Base-by-base conservation (phyloP, 2,797 vertebrate species). In the Numenius phaeopus region DNA sequence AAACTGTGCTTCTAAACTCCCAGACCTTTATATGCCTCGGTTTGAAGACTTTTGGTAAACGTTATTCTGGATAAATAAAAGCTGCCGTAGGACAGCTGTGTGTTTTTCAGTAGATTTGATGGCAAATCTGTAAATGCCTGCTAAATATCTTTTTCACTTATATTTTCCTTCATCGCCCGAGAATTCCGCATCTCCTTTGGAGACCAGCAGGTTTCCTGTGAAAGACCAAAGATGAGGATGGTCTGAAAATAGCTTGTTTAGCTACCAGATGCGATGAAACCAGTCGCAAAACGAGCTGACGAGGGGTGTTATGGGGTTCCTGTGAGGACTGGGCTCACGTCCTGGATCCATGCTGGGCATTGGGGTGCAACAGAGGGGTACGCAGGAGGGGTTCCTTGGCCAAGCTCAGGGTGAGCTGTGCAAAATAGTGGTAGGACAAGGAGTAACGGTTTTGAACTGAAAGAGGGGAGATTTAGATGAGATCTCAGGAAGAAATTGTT, bases 61-160 rank as follows among this genome's bases (percentile, higher is more conserved):
- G 19, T 72, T 44, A 55, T 62, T 55, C 50, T 29, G 46, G 24
- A 22, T 77, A 83, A 87, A 75, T 40, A 72, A 90, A 95, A 79
- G 8, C 30, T 54, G 40, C n/a, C 46, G 18, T 37, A 40, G 37
- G 52, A 65, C 62, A 80, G 32, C 29, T n/a, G 32, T 20, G 46
- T 44, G 49, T 0, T 88, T 83, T 78, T 42, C 37, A 39, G 40
- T 19, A 42, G 40, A 46, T 75, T 54, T 65, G 49, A 40, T 15
- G 21, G 57, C 4, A 86, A 81, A 90, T 30, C 23, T 4, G 17
- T 39, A 37, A 27, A 47, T 17, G 37, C 14, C 30, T 44, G 14
- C 18, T 34, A 16, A 83, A 92, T 83, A 13, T 0, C 2, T 5
- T 27, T 54, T 69, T 11, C 19, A 10, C 9, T 30, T 10, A 0